Conservation (phyloP, 2,113 vertebrate species). For the Lampris megalopsis region DNA sequence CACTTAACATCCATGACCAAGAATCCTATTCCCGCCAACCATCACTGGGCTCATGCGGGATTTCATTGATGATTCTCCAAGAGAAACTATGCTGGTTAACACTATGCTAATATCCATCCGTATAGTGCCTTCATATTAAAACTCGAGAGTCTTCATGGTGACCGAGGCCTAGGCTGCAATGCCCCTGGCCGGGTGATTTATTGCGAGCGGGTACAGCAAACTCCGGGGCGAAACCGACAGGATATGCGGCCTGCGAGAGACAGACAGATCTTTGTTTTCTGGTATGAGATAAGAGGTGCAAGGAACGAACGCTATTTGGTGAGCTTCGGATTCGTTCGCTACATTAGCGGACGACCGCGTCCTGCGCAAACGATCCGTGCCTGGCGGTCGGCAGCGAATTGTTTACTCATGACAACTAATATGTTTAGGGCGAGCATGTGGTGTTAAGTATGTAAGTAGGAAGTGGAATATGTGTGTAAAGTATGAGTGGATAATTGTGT, state of each 20-base stretch:
- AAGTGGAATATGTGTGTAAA: constrained; percentile 51
- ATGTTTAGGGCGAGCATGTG: constrained; percentile 44
- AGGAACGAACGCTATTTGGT: neutral
- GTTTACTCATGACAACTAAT: constrained; percentile 50
- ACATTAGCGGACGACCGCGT: neutral
- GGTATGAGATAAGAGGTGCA: neutral
- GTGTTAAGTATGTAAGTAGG: constrained; percentile 56
- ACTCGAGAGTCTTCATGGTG: constrained; percentile 15
- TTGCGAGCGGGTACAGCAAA: too few relatives aligned
- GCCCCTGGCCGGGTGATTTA: constrained; percentile 3
- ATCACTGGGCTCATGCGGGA: constrained; percentile 20
- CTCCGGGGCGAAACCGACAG: too few relatives aligned
- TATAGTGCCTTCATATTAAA: constrained; percentile 47
- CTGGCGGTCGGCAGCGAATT: constrained; percentile 29
- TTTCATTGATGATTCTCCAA: constrained; percentile 1
- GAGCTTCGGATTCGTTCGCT: neutral
- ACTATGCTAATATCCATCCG: constrained; percentile 37
- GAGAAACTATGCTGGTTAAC: constrained; percentile 23
- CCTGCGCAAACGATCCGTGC: constrained; percentile 27
- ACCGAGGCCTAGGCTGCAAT: neutral
- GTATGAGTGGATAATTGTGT: constrained; percentile 50
- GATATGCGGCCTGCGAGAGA: neutral
- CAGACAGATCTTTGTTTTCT: neutral
- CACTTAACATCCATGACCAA: constrained; percentile 5
- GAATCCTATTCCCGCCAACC: neutral